A percentile compares a stretch with the other conserved stretches of the same genome.
These are phyloP conservation scores for Centrocercus urophasianus DNA, from an alignment of 2,113 vertebrate genomes.

Conservation along the genomic window DNA sequence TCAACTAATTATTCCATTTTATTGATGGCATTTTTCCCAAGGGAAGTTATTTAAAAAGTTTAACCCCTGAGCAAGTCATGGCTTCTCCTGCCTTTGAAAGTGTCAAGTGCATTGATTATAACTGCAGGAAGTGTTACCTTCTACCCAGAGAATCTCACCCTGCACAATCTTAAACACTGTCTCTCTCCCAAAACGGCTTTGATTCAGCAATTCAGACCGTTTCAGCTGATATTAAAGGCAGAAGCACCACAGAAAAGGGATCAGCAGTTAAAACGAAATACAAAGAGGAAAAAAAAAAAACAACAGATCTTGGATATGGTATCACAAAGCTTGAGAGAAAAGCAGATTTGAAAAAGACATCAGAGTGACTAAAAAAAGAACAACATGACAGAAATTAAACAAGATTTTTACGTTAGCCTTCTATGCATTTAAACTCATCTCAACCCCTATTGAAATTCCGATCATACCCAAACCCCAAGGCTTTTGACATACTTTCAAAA, in stretches of 20 bases:
- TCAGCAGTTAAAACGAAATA: slow-evolving; percentile 76
- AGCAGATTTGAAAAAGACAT: slow-evolving; percentile 87
- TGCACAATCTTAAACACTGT: slow-evolving; percentile 76
- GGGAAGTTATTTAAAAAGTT: slow-evolving; percentile 93
- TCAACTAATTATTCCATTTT: slow-evolving; percentile 91
- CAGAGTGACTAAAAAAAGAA: slow-evolving; percentile 81
- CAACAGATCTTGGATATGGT: slow-evolving; percentile 64
- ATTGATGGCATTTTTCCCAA: slow-evolving; percentile 88
- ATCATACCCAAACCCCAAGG: slow-evolving; percentile 89
- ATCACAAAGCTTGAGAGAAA: slow-evolving; percentile 78
- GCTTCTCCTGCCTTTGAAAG: slow-evolving; percentile 88
- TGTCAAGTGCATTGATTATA: slow-evolving; percentile 90
- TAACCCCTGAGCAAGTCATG: slow-evolving; percentile 89
- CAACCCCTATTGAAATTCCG: slow-evolving; percentile 89
- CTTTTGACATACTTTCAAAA: slow-evolving; percentile 93
- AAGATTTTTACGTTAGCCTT: slow-evolving; percentile 86
- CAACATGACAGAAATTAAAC: slow-evolving; percentile 91
- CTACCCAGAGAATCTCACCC: slow-evolving; percentile 83
- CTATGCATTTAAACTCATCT: slow-evolving; percentile 85
- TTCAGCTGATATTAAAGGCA: slow-evolving; percentile 80
- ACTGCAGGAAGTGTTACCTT: slow-evolving; percentile 87
- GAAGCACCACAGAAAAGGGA: slow-evolving; percentile 70
- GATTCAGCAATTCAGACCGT: slow-evolving; percentile 75
- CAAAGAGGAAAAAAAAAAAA: slow-evolving; percentile 50
- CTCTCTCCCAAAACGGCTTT: slow-evolving; percentile 74